phyloP scores from a whole-genome alignment of 2,888 invertebrate species.

The Watsonalla cultraria region DNA sequence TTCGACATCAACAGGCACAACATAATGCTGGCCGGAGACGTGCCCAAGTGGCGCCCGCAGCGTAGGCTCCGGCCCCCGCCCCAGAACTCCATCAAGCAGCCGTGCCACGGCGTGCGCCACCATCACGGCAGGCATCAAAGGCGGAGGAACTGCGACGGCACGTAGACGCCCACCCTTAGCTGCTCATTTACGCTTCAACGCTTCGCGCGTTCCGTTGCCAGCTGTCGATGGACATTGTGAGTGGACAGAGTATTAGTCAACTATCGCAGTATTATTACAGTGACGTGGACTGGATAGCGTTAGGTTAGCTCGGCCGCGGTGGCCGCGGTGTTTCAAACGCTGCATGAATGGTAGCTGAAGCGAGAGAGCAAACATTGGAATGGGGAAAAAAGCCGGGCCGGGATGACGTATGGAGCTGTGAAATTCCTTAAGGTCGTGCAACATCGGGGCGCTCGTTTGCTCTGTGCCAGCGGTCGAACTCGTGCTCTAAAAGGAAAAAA shows the following conservation, averaged over 20 bases:
- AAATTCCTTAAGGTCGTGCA: slow-evolving; percentile 76
- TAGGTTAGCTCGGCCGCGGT: slow-evolving; percentile 66
- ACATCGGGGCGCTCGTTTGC: slow-evolving; percentile 74
- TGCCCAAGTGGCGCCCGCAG: slow-evolving; percentile 64
- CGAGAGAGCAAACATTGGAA: slow-evolving; percentile 73
- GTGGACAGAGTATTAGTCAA: slow-evolving; percentile 79
- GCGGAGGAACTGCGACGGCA: slow-evolving; percentile 72
- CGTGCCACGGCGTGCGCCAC: slow-evolving; percentile 66
- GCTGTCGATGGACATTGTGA: slow-evolving; percentile 73
- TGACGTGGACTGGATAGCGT: slow-evolving; percentile 75
- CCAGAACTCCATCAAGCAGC: slow-evolving; percentile 60
- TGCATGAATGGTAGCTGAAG: slow-evolving; percentile 74
- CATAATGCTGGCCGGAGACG: slow-evolving; percentile 70
- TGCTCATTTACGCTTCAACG: slow-evolving; percentile 73
- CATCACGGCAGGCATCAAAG: slow-evolving; percentile 66
- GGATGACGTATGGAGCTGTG: slow-evolving; percentile 66
- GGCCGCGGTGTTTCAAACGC: slow-evolving; percentile 67
- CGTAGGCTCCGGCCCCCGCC: slow-evolving; percentile 60
- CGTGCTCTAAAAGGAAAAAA: slow-evolving; percentile 76
- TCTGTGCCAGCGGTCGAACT: slow-evolving; percentile 66
- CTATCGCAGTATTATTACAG: slow-evolving; percentile 79
- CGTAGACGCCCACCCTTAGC: slow-evolving; percentile 55
- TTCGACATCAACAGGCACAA: slow-evolving; percentile 82
- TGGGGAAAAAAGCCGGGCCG: slow-evolving; percentile 61
- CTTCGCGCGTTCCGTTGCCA: slow-evolving; percentile 75